phyloP scores from a whole-genome alignment of 2,888 invertebrate species.

The Phanerotoma sp. region DNA sequence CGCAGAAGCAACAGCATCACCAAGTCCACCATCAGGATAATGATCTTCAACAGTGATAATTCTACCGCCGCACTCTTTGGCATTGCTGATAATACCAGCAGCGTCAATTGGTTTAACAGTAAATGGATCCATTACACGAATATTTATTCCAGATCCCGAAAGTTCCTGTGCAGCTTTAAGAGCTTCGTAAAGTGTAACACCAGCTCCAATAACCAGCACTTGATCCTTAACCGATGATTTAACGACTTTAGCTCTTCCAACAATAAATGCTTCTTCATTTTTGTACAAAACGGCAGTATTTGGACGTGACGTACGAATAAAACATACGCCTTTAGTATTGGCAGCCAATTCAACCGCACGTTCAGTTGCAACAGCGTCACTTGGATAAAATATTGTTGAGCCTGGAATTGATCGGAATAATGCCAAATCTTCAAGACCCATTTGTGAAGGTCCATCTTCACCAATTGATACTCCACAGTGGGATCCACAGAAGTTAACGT shows the following conservation, averaged over 20 bases:
- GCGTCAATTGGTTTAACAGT: constrained; percentile 94
- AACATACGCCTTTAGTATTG: constrained; percentile 92
- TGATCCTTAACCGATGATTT: constrained; percentile 75
- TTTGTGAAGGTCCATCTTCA: constrained; percentile 98
- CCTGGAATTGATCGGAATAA: constrained; percentile 92
- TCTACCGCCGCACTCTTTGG: constrained; percentile 75
- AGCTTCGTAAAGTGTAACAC: constrained; percentile 91
- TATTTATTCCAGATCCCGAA: constrained; percentile 68
- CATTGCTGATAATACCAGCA: constrained; percentile 73
- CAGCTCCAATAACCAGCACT: constrained; percentile 87
- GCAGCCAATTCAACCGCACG: constrained; percentile 95
- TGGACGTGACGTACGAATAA: constrained; percentile 94
- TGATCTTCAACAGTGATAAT: constrained; percentile 97
- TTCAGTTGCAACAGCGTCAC: constrained; percentile 93
- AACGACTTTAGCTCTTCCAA: constrained; percentile 80
- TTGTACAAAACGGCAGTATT: constrained; percentile 83
- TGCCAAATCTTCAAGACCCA: constrained; percentile 98
- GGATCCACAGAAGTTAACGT: constrained; percentile 94
- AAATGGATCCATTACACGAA: constrained; percentile 91
- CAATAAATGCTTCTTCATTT: constrained; percentile 78
- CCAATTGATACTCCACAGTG: constrained; percentile 99
- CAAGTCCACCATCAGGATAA: constrained; percentile 93
- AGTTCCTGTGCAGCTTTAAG: constrained; percentile 79
- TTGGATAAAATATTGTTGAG: constrained; percentile 75
- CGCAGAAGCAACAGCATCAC: constrained; percentile 90